Percentiles rank a stretch among this genome's conserved stretches.
Conservation (phyloP, 2,113 vertebrate genomes). For the Epinephelus cyanopodus region DNA sequence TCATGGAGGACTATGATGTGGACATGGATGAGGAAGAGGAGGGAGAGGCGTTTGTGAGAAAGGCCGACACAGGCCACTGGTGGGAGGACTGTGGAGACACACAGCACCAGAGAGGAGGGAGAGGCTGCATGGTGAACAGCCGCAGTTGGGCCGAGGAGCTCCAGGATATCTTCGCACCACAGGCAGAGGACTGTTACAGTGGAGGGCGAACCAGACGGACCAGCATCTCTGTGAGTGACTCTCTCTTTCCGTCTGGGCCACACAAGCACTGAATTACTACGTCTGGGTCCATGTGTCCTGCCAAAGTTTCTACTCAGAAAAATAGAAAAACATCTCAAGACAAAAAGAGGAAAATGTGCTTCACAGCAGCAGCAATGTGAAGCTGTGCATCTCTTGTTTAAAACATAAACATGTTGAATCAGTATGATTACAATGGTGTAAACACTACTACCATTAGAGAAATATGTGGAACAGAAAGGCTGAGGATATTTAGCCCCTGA, state of each 20-base stretch:
- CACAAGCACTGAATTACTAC: constrained; percentile 18
- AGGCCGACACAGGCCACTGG: constrained; percentile 47
- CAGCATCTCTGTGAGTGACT: constrained; percentile 74
- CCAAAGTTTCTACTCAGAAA: background rate
- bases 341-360: background rate
- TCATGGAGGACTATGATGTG: constrained; percentile 70
- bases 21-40: constrained; percentile 68
- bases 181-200: constrained; percentile 45
- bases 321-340: background rate
- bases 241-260: background rate
- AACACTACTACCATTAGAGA: background rate
- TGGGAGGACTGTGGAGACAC: constrained; percentile 61
- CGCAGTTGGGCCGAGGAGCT: constrained; percentile 76
- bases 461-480: background rate
- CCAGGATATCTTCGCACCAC: constrained; percentile 62
- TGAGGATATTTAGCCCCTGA: constrained; percentile 28
- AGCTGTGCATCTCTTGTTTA: background rate
- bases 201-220: constrained; percentile 51
- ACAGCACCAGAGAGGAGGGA: constrained; percentile 15
- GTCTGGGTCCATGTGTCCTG: background rate
- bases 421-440: background rate
- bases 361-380: background rate
- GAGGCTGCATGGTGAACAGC: constrained; percentile 69
- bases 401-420: background rate
- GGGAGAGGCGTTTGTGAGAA: constrained; percentile 46